phyloP scores from a whole-genome alignment of 2,888 invertebrate genomes.

The Hanleya hanleyi region DNA sequence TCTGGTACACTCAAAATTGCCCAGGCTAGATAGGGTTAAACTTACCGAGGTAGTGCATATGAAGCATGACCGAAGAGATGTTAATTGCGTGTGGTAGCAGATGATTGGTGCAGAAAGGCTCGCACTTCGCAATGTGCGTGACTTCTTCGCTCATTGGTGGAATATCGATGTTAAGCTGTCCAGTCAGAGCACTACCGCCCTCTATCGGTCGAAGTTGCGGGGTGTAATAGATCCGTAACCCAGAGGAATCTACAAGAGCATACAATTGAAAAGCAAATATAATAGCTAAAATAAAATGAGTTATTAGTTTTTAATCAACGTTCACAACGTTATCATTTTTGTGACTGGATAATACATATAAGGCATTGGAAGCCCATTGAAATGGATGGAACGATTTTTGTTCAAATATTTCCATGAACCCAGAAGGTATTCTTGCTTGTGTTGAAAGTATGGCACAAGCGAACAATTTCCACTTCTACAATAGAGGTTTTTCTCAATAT shows the following conservation, averaged over 20 bases:
- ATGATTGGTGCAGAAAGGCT: slow-evolving; percentile 20
- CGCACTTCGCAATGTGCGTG: slow-evolving; percentile 22
- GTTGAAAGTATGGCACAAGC: no score
- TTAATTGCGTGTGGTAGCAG: slow-evolving; percentile 32
- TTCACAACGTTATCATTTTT: no score
- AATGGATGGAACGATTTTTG: no score
- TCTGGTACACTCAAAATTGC: no score
- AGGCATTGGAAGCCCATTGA: no score
- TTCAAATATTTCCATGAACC: no score
- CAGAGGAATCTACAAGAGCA: slow-evolving; percentile 43
- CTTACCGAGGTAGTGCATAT: slow-evolving; percentile 56
- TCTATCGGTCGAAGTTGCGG: slow-evolving; percentile 42
- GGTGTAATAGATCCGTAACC: slow-evolving; percentile 48
- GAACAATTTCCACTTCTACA: no score
- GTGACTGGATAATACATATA: no score
- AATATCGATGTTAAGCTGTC: slow-evolving; percentile 44
- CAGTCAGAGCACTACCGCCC: slow-evolving; percentile 45
- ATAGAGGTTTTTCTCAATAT: no score
- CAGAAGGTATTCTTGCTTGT: no score
- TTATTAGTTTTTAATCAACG: no score
- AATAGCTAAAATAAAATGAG: no score
- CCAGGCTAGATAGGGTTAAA: neutral
- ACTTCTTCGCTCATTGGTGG: slow-evolving; percentile 39
- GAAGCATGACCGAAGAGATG: slow-evolving; percentile 40
- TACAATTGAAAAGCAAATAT: neutral